Base-by-base conservation (phyloP, 2,888 invertebrate genomes). In the Lasioglossum villosulum region DNA sequence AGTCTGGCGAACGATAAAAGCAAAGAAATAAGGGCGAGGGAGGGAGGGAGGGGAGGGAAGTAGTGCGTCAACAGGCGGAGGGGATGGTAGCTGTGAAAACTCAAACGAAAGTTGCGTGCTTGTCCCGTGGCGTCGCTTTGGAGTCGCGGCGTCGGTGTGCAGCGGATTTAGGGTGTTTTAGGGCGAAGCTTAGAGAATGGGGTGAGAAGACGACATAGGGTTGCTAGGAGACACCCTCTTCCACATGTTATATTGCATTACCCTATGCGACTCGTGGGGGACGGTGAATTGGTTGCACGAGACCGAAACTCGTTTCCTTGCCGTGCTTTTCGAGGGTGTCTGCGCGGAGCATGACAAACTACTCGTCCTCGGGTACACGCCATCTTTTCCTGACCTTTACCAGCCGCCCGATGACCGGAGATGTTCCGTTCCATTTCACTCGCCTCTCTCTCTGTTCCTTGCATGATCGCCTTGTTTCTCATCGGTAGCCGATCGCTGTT, bases 161-260 rank as follows among this genome's bases (percentile, higher is more conserved):
- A 74, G 73, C 78, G 89, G 90, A 88, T 91, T 91, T 88, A 86
- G 87, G 88, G 89, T 91, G 85, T 91, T 92, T 91, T 89, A 89
- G 89, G 88, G 82, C 73, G 84, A 89, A 84, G 82, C 86, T 88
- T 83, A 84, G 88, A 78, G 89, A 78, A 89, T 86, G 88, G 89
- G 86, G 91, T 85, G 93, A 92, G 92, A 93, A 94, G 93, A 93
- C 92, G 93, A 93, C 92, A 92, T 89, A 93, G 93, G 93, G 94
- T 94, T 94, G 94, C 94, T 94, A 94, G 94, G 94, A 93, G 90
- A 94, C 94, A 93, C 94, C 94, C 94, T 93, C 91, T 90, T 93
- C 91, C 92, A 91, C 93, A 93, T 93, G 94, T 93, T 94, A 93
- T 94, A 93, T 94, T 94, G 94, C 93, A 94, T 94, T 94, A 94